Base-by-base conservation (phyloP, 2,888 invertebrate genomes). In the Melangyna quadrimaculata region DNA sequence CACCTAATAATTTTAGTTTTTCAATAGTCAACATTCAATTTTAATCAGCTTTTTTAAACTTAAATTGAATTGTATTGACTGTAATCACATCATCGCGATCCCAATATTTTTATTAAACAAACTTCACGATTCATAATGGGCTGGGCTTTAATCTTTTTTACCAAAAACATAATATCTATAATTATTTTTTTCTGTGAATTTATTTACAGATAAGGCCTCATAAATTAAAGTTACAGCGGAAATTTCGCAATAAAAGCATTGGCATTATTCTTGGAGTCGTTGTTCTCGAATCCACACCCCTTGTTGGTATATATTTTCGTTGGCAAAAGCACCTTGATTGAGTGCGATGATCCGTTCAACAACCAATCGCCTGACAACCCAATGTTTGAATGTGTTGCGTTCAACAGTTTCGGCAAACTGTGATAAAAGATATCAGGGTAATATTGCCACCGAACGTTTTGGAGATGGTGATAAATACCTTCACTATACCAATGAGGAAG, bases 401-500 rank as follows among this genome's bases (percentile, higher is more conserved):
- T 37, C 48, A 67, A 22, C 27, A n/a, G 40, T 53, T 17, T 48
- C 51, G 8, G 40, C 87, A 29, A 81, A 81, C 5, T 65, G 72
- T 12, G 89, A 90, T 22, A 88, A 88, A 5, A 87, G 88, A 1
- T 88, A 89, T 59, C 89, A 89, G 35, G 89, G 89, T 74, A 89
- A 89, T 6, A 90, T 89, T 27, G 90, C 89, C 17, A 89, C 90
- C 29, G 89, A 89, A 12, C 87, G 89, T 9, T 88, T 89, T 32
- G 88, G 89, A 69, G 88, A 90, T 27, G 87, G 89, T 22, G 91
- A 91, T 72, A 91, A 91, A 88, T 88, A 77, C 37, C 84, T 90
- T 22, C 89, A 89, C 27, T 91, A 89, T 22, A 89, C 88, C 12
- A 63, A 88, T 48, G 89, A 89, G 35, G 91, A 92, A 22, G 92